Conservation (phyloP, 2,113 vertebrate genomes). For the Furnarius figulus region DNA sequence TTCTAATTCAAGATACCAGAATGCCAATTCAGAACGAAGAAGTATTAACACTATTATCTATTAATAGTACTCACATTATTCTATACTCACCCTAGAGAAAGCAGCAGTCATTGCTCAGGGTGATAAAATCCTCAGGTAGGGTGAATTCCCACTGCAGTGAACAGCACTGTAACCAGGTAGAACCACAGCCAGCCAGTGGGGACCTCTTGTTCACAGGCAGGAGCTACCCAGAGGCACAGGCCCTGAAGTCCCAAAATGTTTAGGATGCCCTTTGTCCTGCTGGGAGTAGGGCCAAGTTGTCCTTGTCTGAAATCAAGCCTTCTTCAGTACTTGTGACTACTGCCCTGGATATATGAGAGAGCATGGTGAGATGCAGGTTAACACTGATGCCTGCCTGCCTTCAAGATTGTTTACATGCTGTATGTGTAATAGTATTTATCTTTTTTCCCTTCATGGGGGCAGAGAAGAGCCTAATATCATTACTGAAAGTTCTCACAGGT, state of each 20-base stretch:
- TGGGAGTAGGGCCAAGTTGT: not conserved
- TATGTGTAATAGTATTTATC: not conserved
- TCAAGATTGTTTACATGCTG: not conserved
- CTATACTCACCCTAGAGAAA: not conserved
- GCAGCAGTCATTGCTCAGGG: not conserved
- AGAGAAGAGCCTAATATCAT: not conserved
- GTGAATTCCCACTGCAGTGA: not conserved
- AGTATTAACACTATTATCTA: not conserved
- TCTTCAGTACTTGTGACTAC: not conserved
- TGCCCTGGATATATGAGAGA: not conserved
- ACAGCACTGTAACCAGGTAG: not conserved
- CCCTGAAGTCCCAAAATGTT: not conserved
- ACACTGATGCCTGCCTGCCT: too few relatives aligned
- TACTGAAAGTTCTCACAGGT: not conserved
- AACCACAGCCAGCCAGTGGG: fast-evolving
- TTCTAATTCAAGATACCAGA: not conserved
- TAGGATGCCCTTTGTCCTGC: not conserved
- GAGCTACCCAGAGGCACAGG: not conserved
- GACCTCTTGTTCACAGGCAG: not conserved
- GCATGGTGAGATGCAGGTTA: not conserved
- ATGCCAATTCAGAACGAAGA: not conserved
- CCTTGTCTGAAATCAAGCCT: not conserved
- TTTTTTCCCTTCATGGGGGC: not conserved
- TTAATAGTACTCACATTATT: not conserved
- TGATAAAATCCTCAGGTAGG: not conserved